A percentile compares a stretch with the other conserved stretches of the same genome.
Conservation (phyloP, 2,888 invertebrate genomes). For the Lissonota sp. region DNA sequence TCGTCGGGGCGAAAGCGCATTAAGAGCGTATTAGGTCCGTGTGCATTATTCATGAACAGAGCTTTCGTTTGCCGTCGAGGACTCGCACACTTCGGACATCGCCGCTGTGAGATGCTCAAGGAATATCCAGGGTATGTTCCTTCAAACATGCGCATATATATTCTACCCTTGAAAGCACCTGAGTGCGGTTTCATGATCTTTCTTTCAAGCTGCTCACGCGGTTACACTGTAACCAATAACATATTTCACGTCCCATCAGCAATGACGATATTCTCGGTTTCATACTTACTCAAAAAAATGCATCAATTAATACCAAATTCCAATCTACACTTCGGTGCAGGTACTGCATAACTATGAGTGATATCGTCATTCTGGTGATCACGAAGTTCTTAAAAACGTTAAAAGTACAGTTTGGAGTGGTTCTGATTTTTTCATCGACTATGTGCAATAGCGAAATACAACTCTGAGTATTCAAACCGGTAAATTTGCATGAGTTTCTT, state of each 20-base stretch:
- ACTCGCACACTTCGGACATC: not conserved
- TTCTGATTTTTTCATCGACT: slow-evolving; percentile 13
- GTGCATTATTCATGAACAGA: slow-evolving; percentile 73
- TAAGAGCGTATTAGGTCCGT: slow-evolving; percentile 71
- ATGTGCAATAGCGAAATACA: not conserved
- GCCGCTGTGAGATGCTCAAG: slow-evolving; percentile 7
- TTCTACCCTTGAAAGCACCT: not conserved
- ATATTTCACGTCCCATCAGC: not conserved
- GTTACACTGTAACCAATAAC: not conserved
- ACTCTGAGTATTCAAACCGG: not conserved
- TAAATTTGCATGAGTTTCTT: slow-evolving; percentile 55
- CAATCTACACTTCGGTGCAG: not conserved
- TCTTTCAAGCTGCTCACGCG: slow-evolving; percentile 1
- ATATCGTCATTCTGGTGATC: not conserved
- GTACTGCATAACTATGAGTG: not conserved
- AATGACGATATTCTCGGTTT: not conserved
- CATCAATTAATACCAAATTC: slow-evolving; percentile 1
- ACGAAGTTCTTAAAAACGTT: not conserved
- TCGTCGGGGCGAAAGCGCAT: slow-evolving; percentile 66
- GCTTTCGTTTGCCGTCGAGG: slow-evolving; percentile 22
- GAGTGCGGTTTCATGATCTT: slow-evolving; percentile 29
- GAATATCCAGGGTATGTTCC: slow-evolving; percentile 2
- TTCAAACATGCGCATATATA: not conserved
- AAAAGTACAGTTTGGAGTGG: not conserved
- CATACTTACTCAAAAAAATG: not conserved